Evolutionary conservation across 2,113 vertebrate species (phyloP), one percentile per base, ranked within the genome.

Genomic region (Tricholaema leucomelas): DNA sequence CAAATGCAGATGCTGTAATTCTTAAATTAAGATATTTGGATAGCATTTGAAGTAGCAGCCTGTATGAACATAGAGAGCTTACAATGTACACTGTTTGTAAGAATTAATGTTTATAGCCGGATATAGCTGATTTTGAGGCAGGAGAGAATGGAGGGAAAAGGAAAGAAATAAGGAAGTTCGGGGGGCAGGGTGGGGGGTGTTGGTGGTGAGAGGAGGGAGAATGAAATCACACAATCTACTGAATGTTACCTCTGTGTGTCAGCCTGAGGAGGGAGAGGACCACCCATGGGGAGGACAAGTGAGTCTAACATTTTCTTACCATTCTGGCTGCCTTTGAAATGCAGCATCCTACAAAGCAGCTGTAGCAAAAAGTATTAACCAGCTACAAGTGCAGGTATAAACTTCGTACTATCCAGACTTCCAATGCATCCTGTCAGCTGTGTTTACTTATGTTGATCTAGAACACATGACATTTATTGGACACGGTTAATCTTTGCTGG

Each of bases 1-100:
- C 85, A 96, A 95, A 87, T 73, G 84, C 80, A 97, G 96, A 90
- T 96, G 96, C 95, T 87, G 46, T 89, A 90, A 85, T 96, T 88
- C 77, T 65, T 70, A 93, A 92, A 40, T 95, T 87, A 91, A 93
- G 75, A 77, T 87, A 27, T 95, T 96, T 96, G 61, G 71, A 87
- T 90, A 70, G 66, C 38, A n/a, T 58, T 91, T 89, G 23, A 76
- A 89, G 71, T 61, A 58, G 85, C 38, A 90, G 24, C 61, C 48
- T 7, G 48, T 76, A 82, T 36, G 77, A 87, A 85, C 86, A 90
- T 23, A 67, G 81, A 69, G 67, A 76, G 14, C 74, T 65, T 79
- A 70, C 44, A 71, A n/a, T 21, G 50, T 91, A 83, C 48, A 72
- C 65, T 44, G 91, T 80, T 66, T 52, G 91, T 54, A 82, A 88